A percentile compares a stretch with the other conserved stretches of the same genome.
These are phyloP conservation scores for Tachuris rubrigastra DNA, from an alignment of 2,113 vertebrate species.

Conservation along the genomic window DNA sequence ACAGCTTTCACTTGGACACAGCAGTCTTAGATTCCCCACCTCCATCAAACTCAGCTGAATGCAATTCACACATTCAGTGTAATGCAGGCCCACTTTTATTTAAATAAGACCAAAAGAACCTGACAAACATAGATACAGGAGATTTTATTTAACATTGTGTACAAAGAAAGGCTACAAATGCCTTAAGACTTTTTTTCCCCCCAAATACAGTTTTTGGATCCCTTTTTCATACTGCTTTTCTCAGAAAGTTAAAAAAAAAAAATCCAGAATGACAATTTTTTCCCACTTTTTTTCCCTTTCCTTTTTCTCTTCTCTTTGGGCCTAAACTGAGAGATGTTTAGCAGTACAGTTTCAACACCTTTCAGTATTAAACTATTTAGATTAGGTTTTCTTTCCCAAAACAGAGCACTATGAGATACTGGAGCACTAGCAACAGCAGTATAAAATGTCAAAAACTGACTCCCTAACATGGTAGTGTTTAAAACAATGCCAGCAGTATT, in stretches of 20 bases:
- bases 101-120: conserved; percentile 28
- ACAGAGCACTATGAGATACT: not conserved
- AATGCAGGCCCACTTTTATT: not conserved
- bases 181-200: conserved; percentile 29
- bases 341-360: not conserved
- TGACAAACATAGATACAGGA: conserved; percentile 66
- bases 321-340: not conserved
- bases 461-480: not conserved
- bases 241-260: conserved; percentile 35
- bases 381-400: not conserved
- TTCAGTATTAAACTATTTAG: not conserved
- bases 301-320: not conserved
- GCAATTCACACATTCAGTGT: not conserved
- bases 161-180: conserved; percentile 78
- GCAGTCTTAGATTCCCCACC: not conserved
- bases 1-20: not conserved
- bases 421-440: conserved; percentile 22
- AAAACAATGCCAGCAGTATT: conserved; percentile 7
- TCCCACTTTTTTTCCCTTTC: not conserved
- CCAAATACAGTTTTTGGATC: conserved; percentile 63
- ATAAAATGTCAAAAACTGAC: not conserved
- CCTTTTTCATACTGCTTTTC: conserved; percentile 62
- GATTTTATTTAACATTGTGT: conserved; percentile 79
- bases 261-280: not conserved
- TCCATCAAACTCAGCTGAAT: not conserved